Conservation (phyloP, 2,113 vertebrate genomes). For the Datnioides undecimradiatus region DNA sequence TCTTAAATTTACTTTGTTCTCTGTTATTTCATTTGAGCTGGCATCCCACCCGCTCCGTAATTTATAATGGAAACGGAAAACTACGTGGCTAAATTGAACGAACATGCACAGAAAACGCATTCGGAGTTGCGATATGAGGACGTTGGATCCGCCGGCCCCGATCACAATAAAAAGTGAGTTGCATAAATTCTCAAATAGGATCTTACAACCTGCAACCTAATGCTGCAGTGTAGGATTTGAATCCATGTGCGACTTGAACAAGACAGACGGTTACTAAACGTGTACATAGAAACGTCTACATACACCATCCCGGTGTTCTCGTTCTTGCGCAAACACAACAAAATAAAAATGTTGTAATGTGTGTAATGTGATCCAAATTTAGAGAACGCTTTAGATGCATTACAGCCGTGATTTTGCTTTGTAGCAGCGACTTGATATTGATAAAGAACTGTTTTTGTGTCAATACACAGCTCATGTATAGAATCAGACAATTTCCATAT, state of each 20-base stretch:
- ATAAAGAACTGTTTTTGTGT: too few relatives aligned
- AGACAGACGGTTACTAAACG: too few relatives aligned
- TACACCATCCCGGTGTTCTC: too few relatives aligned
- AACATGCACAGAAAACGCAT: slow-evolving; percentile 25
- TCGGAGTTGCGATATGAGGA: slow-evolving; percentile 51
- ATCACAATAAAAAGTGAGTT: slow-evolving; percentile 79
- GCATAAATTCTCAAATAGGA: accelerated
- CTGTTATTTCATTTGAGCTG: neutral
- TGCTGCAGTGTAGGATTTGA: neutral
- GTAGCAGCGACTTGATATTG: too few relatives aligned
- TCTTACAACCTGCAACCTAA: neutral
- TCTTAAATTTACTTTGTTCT: accelerated
- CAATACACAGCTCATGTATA: too few relatives aligned
- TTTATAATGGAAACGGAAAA: slow-evolving; percentile 68
- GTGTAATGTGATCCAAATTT: too few relatives aligned
- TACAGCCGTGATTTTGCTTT: too few relatives aligned
- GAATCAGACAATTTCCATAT: too few relatives aligned
- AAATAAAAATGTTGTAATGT: too few relatives aligned
- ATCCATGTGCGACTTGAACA: neutral
- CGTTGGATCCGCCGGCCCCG: slow-evolving; percentile 62
- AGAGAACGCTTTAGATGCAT: too few relatives aligned
- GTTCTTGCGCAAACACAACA: too few relatives aligned
- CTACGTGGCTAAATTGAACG: slow-evolving; percentile 68
- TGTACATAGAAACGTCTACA: too few relatives aligned
- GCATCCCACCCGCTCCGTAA: accelerated